phyloP scores from a whole-genome alignment of 2,113 vertebrate species.

The Cyrtonyx montezumae region DNA sequence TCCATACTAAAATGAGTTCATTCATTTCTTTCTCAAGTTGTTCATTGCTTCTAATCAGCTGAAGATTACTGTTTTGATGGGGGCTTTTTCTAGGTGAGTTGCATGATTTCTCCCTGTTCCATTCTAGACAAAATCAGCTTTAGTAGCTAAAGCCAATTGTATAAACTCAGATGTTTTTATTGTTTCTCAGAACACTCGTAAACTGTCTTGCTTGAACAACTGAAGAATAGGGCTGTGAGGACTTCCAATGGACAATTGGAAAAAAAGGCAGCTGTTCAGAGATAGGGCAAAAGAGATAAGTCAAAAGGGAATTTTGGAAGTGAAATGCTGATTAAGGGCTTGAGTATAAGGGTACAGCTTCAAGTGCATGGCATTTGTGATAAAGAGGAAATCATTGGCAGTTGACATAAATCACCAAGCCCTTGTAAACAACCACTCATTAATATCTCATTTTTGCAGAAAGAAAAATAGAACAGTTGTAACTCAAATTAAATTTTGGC shows the following conservation, averaged over 20 bases:
- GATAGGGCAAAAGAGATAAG: background rate
- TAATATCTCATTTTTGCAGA: background rate
- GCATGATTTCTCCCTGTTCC: background rate
- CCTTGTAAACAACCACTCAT: background rate
- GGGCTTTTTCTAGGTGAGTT: background rate
- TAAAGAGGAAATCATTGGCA: background rate
- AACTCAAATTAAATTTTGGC: background rate
- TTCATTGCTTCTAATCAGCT: background rate
- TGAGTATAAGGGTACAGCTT: background rate
- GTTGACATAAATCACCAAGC: background rate
- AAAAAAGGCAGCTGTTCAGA: background rate
- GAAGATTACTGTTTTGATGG: fast-evolving
- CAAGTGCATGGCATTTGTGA: background rate
- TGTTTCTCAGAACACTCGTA: background rate
- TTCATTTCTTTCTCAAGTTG: background rate
- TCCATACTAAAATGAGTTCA: background rate
- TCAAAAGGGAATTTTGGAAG: background rate
- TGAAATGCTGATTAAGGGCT: background rate
- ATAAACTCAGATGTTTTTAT: background rate
- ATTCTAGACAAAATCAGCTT: background rate
- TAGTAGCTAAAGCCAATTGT: background rate
- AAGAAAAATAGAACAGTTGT: background rate
- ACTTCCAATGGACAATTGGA: background rate
- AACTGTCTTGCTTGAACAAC: background rate
- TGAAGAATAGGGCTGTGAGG: background rate